Base-by-base conservation (phyloP, 2,797 vertebrate genomes). In the Pelobates cultripes region DNA sequence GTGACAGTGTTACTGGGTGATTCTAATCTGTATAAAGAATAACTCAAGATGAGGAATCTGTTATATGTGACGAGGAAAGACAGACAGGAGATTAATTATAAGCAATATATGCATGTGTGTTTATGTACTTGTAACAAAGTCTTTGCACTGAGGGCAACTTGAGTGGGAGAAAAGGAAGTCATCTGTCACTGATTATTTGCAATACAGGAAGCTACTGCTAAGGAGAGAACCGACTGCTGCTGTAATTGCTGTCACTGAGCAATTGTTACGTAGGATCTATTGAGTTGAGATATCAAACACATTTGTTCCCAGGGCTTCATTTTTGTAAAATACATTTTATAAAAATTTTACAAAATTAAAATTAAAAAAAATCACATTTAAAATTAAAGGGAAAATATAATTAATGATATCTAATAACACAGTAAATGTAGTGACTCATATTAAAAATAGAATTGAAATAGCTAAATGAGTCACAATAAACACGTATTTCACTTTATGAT, bases 151-250 rank as follows among this genome's bases (percentile, higher is more conserved):
- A 79, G 77, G 47, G 57, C 66, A 70, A 67, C 43, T 60, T 79
- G 77, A 84, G 77, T 76, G 57, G 45, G 73, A 79, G 77, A 75
- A 7, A 13, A 51, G 47, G 82, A 84, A 84, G 82, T 84, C 82
- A 84, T 84, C 73, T 71, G 82, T 84, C 82, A 84, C 72, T 76
- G 73, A 72, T 84, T 80, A 76, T 84, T 84, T 79, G 82, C 73
- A 70, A 84, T 76, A 60, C 82, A 80, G 82, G 82, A 84, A 84
- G 72, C 77, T 75, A 71, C 77, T 57, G 72, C 73, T 79, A 67
- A 55, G 40, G 47, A 67, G 47, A 67, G 68, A 80, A 63, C 15
- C 40, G n/a, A 66, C 75, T 60, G 73, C 60, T 41, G n/a, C 60
- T 72, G 28, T 79, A 79, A 80, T 79, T 80, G 73, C 77, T 79